phyloP scores from a whole-genome alignment of 2,113 vertebrate genomes.

The Hippolais icterina region DNA sequence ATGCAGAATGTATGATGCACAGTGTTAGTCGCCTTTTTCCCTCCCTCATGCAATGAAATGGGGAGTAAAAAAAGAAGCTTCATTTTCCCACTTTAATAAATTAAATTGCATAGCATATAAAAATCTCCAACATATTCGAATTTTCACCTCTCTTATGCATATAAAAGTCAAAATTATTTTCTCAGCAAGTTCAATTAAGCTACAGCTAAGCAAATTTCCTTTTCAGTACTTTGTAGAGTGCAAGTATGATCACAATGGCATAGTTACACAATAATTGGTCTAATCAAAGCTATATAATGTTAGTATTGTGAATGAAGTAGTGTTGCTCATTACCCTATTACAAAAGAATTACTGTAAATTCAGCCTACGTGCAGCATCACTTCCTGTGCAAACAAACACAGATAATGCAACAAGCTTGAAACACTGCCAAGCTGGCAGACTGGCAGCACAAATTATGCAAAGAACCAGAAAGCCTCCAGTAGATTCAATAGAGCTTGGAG shows the following conservation, averaged over 20 bases:
- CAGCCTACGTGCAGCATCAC: slow-evolving; percentile 36
- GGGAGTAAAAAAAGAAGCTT: not conserved
- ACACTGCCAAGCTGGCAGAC: slow-evolving; percentile 63
- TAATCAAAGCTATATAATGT: slow-evolving; percentile 49
- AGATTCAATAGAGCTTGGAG: slow-evolving; percentile 60
- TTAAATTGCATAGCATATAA: not conserved
- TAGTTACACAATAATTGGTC: slow-evolving; percentile 12
- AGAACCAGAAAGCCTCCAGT: slow-evolving; percentile 65
- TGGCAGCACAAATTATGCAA: slow-evolving; percentile 71
- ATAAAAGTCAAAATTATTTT: not conserved
- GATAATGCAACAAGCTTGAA: slow-evolving; percentile 64
- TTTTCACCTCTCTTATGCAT: not conserved
- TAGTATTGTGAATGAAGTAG: slow-evolving; percentile 7
- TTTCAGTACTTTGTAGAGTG: not conserved
- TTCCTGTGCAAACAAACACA: slow-evolving; percentile 66
- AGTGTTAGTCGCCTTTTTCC: not conserved
- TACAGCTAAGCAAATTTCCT: not conserved
- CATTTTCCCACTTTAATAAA: not conserved
- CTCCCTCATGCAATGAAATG: not conserved
- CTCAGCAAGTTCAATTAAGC: slow-evolving; percentile 32
- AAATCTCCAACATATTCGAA: not conserved
- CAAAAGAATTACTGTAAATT: slow-evolving; percentile 63
- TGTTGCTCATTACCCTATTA: slow-evolving; percentile 44
- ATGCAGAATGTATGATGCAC: not conserved
- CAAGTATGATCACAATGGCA: not conserved